Base-by-base conservation (phyloP, 2,113 vertebrate genomes). In the Oryzias curvinotus region DNA sequence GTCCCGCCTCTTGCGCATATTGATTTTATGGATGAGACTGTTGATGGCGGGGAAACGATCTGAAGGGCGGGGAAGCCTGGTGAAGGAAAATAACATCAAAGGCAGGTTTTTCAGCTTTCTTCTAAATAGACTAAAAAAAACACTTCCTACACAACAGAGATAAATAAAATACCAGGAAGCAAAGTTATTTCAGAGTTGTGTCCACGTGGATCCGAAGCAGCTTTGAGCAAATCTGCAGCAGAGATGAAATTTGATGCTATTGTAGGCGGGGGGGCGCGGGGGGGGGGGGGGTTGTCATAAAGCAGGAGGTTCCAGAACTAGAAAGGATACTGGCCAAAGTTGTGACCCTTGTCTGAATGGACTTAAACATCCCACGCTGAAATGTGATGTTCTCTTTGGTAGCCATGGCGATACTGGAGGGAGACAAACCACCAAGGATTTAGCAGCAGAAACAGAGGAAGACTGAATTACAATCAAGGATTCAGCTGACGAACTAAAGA, bases 251-350 rank as follows among this genome's bases (percentile, higher is more conserved):
- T 36, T 36, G 42, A 41, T n/a, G 45, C 21, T 4, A 53, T 45
- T 49, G 49, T 12, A 17, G 7, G 14, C 3, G 41, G 25, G 42
- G 7, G n/a, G 6, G 14, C 44, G 26, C 10, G 17, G 41, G 25
- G 42, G 7, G n/a, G 6, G 14, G 49, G 26, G 14, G 17, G 15
- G 15, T 26, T 25, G 4, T 10, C 48, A 5, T 56, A 25, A 14
- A 60, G 15, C 0, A 45, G 8, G 17, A 52, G 26, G 68, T 45
- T 14, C n/a, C 19, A 62, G 48, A 25, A 53, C 21, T 68, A 30
- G 87, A 36, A 96, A 98, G 97, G 96, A 98, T 98, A 98, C 96
- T 98, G 85, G 97, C 95, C 92, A 98, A 90, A 86, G 95, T 96
- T 85, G 96, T 98, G 90, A 98, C 95, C 87, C 93, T 93, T 89